phyloP scores from a whole-genome alignment of 2,113 vertebrate genomes.

The Nyctereutes procyonoides region DNA sequence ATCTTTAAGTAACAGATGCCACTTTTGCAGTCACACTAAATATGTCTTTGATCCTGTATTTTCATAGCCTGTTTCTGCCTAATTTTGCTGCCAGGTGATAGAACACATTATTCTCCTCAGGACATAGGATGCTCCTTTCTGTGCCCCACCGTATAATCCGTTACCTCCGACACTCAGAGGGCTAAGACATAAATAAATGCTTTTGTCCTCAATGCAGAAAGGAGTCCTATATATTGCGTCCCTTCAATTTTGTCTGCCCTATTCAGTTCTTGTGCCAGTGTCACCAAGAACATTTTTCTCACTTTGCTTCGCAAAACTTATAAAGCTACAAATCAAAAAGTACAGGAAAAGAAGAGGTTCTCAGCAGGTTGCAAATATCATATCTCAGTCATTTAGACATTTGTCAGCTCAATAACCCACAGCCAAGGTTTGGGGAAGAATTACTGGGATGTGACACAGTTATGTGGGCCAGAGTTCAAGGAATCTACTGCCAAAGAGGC shows the following conservation, averaged over 20 bases:
- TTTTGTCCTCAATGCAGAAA: conserved; percentile 65
- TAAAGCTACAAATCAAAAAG: conserved; percentile 85
- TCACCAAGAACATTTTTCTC: conserved; percentile 77
- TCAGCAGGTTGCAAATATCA: conserved; percentile 84
- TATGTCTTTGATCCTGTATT: conserved; percentile 39
- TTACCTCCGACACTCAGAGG: conserved; percentile 27
- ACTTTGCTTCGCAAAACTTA: conserved; percentile 76
- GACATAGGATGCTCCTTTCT: conserved; percentile 58
- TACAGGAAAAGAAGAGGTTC: conserved; percentile 83
- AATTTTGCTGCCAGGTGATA: conserved; percentile 30
- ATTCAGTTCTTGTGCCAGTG: conserved; percentile 59
- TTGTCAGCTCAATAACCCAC: conserved; percentile 83
- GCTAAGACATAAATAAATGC: conserved; percentile 62
- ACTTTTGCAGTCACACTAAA: not conserved
- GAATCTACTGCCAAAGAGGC: conserved; percentile 61
- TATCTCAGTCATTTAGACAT: conserved; percentile 85
- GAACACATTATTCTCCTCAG: conserved; percentile 58
- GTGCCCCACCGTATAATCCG: conserved; percentile 51
- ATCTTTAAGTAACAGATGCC: not conserved
- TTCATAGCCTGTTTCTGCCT: not conserved
- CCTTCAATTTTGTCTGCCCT: conserved; percentile 52
- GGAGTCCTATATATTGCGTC: conserved; percentile 56
- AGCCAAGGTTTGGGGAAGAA: conserved; percentile 76
- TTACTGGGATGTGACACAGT: conserved; percentile 79
- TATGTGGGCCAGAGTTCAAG: conserved; percentile 79